Evolutionary conservation across 2,888 invertebrate species (phyloP), one percentile per base, ranked within the genome.

Genomic region (Quadriops clusia): DNA sequence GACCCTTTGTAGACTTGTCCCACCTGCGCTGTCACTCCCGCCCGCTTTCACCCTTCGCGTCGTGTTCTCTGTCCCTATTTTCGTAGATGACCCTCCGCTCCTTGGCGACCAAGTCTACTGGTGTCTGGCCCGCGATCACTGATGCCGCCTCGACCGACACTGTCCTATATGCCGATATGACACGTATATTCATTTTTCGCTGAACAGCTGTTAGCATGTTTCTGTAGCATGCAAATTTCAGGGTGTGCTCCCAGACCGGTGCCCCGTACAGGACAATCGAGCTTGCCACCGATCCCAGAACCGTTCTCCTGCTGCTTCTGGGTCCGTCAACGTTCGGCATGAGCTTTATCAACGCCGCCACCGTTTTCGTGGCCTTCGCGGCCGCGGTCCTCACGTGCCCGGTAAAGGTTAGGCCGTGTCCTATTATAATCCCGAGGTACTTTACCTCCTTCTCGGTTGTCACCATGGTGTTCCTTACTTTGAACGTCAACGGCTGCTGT

Each of bases 401-500:
- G 9, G 33, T 33, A 25, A 40, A 44, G 21, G 31, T 36, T 9
- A 41, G 10, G 17, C 28, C 25, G 6, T 20, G 21, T 25, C 44
- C 44, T 2, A 47, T 20, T 12, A 17, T 25, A 8, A 44, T 33
- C 3, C 46, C 46, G 6, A 47, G 28, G 14, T 47, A 47, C 34
- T 42, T 43, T 9, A 41, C 21, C 5, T 16, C 3, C 12, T 26
- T 27, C 2, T 5, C 18, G 4, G 32, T 22, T 2, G 11, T 21
- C 5, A 23, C 24, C 3, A 5, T 3, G 3, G 6, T 3, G 4
- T 21, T 22, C 9, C 14, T 16, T 1, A 34, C 3, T 3, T 7
- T 13, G 14, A 36, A 26, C 4, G 7, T 12, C 3, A 41, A 23
- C 6, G 15, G 13, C 3, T 23, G 8, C 10, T 6, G 18, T 2